Base-by-base conservation (phyloP, 2,113 vertebrate genomes). In the Cinclus mexicanus region DNA sequence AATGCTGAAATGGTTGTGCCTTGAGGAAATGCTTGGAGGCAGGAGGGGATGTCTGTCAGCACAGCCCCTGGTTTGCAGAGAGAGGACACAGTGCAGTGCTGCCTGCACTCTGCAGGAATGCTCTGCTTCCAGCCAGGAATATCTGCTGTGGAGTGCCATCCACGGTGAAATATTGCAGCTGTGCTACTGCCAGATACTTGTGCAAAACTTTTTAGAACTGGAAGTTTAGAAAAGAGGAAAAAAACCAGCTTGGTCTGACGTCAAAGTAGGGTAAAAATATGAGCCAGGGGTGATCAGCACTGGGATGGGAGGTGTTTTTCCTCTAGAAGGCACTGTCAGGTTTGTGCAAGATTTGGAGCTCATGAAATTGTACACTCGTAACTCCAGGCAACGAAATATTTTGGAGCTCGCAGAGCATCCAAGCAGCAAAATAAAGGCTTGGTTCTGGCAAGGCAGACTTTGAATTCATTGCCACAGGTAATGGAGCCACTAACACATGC, bases 21-120 rank as follows among this genome's bases (percentile, higher is more conserved):
- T 20, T 29, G 37, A 53, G 47, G 14, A 79, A 44, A 21, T 2
- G 44, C 15, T 53, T 0, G 0, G n/a, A 39, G 70, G 57, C 49
- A 49, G 75, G 46, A 72, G 63, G 20, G 49, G 59, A 46, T 49
- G 49, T 12, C 7, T 3, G 37, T 7, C 12, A 11, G 63, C 42
- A 7, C 2, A 1, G 46, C 20, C 49, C 44, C 47, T 0, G 0
- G 20, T 11, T 8, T 46, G 10, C 1, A 1, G 44, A 19, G 2
- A 59, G 72, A 52, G 47, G 22, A 13, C n/a, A 14, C 3, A 0
- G 4, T 3, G 65, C 64, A 12, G 4, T 2, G 56, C 60, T 60
- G 50, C 90, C 77, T 35, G 59, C 14, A 20, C 81, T 59, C 52
- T 21, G 65, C 74, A 53, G 84, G 47, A 44, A 49, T 52, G 6